phyloP scores from a whole-genome alignment of 2,888 invertebrate genomes.

The Tipula confusa region DNA sequence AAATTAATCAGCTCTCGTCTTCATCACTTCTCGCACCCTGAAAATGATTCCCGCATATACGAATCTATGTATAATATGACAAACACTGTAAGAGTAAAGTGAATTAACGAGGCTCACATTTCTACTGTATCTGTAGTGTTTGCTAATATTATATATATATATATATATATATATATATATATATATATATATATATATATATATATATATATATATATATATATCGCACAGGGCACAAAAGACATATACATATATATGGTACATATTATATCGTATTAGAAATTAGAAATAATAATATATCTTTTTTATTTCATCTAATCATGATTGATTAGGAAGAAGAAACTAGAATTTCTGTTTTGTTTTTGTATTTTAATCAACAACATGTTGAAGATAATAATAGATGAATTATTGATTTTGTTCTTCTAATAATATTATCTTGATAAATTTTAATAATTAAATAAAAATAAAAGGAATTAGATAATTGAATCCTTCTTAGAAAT shows the following conservation, averaged over 20 bases:
- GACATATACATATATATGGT: neutral
- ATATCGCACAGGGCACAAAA: neutral
- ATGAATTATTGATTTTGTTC: conserved; percentile 12
- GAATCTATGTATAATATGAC: neutral
- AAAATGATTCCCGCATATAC: neutral
- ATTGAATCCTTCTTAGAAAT: conserved; percentile 3
- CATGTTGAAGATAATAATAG: conserved; percentile 15
- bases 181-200: neutral
- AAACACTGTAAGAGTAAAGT: neutral
- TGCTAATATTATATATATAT: too few species aligned
- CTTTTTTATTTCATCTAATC: neutral
- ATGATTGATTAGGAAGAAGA: neutral
- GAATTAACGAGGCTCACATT: neutral
- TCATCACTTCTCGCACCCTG: neutral
- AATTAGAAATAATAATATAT: neutral
- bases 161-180: too few species aligned
- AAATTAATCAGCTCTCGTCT: neutral
- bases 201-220: neutral
- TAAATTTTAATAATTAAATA: neutral
- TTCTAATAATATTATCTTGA: neutral
- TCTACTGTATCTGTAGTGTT: too few species aligned
- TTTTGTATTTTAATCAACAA: neutral
- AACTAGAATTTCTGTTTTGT: neutral
- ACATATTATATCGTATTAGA: neutral
- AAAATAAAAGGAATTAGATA: neutral